Percentiles rank a stretch among this genome's conserved stretches.
Evolutionary conservation across 2,888 invertebrate species (phyloP).

Genomic region (Macaria notata): DNA sequence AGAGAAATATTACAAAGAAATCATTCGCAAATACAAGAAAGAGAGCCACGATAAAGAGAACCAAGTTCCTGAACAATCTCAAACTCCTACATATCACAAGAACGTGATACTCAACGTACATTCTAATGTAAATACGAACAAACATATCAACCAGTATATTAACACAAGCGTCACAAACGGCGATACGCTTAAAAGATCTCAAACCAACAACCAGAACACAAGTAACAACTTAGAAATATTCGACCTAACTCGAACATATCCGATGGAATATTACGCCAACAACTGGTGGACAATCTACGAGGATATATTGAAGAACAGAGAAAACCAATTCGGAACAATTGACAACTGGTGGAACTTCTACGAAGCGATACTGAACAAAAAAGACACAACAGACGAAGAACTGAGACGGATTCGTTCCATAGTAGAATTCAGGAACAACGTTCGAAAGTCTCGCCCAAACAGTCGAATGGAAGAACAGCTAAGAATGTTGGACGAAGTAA

Average conservation of each 20-base stretch:
- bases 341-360: conserved; percentile 78
- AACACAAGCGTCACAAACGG: conserved; percentile 41
- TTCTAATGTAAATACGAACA: conserved; percentile 39
- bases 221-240: conserved; percentile 61
- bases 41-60: conserved; percentile 59
- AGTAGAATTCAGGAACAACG: conserved; percentile 49
- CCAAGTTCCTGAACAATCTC: conserved; percentile 35
- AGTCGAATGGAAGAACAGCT: conserved; percentile 71
- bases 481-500: conserved; percentile 64
- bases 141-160: conserved; percentile 52
- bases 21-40: conserved; percentile 64
- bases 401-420: conserved; percentile 53
- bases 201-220: conserved; percentile 43
- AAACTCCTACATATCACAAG: conserved; percentile 43
- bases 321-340: conserved; percentile 73
- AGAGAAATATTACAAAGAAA: conserved; percentile 74
- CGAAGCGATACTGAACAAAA: conserved; percentile 63
- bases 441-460: conserved; percentile 52
- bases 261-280: conserved; percentile 73
- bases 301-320: conserved; percentile 66
- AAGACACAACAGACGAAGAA: conserved; percentile 55
- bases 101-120: conserved; percentile 57
- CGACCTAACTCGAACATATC: conserved; percentile 69
- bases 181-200: conserved; percentile 47
- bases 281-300: conserved; percentile 80